Percentiles rank a stretch among this genome's conserved stretches.
These are phyloP conservation scores for Corvus moneduloides DNA, from an alignment of 2,113 vertebrate species.

Conservation along the genomic window DNA sequence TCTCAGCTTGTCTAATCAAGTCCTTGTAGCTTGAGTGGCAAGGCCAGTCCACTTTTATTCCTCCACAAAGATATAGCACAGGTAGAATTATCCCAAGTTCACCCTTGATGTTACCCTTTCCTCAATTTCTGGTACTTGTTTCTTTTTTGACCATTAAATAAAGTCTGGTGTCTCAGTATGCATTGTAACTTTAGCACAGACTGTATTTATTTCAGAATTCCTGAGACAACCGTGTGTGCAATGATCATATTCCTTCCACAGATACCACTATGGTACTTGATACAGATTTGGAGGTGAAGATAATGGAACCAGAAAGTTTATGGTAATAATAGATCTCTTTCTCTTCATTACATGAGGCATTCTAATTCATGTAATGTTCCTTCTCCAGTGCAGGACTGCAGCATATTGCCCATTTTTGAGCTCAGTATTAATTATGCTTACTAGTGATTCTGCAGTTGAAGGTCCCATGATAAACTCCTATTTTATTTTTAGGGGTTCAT, in stretches of 20 bases:
- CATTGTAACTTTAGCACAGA: background rate
- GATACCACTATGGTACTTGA: background rate
- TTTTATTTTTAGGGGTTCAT: conserved; percentile 59
- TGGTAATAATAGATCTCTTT: conserved; percentile 9
- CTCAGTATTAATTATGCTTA: conserved; percentile 50
- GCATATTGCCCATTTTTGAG: background rate
- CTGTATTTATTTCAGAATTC: background rate
- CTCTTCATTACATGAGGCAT: background rate
- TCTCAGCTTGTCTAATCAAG: conserved; percentile 17
- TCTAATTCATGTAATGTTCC: background rate
- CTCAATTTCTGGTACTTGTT: background rate
- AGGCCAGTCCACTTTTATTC: conserved; percentile 32
- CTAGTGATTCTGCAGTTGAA: conserved; percentile 32
- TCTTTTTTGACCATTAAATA: background rate
- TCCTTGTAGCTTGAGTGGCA: conserved; percentile 14
- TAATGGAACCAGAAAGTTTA: background rate
- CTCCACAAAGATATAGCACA: background rate
- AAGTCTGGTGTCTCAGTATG: background rate
- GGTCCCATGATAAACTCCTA: conserved; percentile 41
- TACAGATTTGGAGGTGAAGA: background rate
- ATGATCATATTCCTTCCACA: background rate
- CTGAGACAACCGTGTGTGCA: background rate
- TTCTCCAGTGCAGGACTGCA: background rate
- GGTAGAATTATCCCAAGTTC: background rate
- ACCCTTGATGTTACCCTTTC: background rate